These are phyloP conservation scores for Aulostomus chinensis DNA, from an alignment of 2,797 vertebrate genomes.

Conservation along the genomic window DNA sequence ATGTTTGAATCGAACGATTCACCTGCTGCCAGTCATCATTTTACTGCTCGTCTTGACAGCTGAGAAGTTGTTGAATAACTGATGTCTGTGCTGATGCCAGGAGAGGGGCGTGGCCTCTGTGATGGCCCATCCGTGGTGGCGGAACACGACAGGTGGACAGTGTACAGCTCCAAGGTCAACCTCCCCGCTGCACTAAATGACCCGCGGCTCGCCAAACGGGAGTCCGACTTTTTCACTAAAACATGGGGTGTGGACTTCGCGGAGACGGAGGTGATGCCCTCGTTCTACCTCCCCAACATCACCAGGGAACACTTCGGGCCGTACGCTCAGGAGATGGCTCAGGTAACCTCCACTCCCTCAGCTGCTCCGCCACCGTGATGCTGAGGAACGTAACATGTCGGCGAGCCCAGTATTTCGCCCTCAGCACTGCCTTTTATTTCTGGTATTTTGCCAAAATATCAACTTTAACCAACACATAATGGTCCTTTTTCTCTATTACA, in stretches of 20 bases:
- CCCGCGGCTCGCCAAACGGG: conserved; percentile 94
- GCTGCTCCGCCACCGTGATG: too few relatives aligned
- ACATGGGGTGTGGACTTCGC: conserved; percentile 97
- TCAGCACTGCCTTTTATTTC: too few relatives aligned
- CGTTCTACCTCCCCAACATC: conserved; percentile 94
- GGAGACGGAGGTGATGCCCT: conserved; percentile 92
- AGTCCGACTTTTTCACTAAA: conserved; percentile 99
- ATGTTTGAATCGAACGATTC: too few relatives aligned
- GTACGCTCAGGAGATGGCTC: conserved; percentile 90
- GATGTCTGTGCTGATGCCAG: conserved; percentile 60
- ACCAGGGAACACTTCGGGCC: conserved; percentile 89
- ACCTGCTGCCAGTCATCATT: too few relatives aligned
- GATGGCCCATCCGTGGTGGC: conserved; percentile 91
- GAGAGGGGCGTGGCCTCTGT: conserved; percentile 81
- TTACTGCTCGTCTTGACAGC: too few relatives aligned
- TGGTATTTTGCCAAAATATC: too few relatives aligned
- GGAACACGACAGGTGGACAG: conserved; percentile 95
- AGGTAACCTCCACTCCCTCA: conserved; percentile 76
- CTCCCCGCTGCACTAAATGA: conserved; percentile 97
- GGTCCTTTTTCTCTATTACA: too few relatives aligned
- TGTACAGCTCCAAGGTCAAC: conserved; percentile 98
- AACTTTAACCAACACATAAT: too few relatives aligned
- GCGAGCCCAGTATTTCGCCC: too few relatives aligned
- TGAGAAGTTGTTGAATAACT: too few relatives aligned
- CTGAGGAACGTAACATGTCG: too few relatives aligned